Base-by-base conservation (phyloP, 2,113 vertebrate genomes). In the Anhinga rufa region DNA sequence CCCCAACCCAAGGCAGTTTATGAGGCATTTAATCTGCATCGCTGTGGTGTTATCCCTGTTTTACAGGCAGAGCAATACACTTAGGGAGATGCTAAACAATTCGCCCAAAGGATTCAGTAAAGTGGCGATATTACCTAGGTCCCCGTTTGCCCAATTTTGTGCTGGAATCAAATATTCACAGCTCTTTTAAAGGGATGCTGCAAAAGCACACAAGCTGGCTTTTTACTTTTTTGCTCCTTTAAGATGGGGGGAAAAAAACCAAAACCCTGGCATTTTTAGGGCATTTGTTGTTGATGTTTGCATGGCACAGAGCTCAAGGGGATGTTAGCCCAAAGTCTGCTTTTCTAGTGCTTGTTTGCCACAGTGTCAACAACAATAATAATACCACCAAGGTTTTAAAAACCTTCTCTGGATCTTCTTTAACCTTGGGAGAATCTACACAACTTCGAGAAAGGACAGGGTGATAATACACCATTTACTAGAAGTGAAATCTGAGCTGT, bases 241-340 rank as follows among this genome's bases (percentile, higher is more conserved):
- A 42, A 26, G 14, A 34, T 1, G 5, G 8, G 8, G 6, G 7
- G 7, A 12, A 38, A 4, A 28, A 60, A 60, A 32, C 17, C 44
- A 15, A 15, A 11, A 1, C 0, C 28, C 8, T 15, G 31, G 20
- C 4, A 4, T 38, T 88, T 84, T 71, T 5, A 19, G 42, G 52
- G n/a, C 8, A 8, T 8, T 38, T 70, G 9, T 6, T 34, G 68
- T 2, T n/a, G 31, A 5, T 0, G 28, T 51, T 17, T 76, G 68
- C 24, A 14, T 2, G 34, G 71, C 61, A 36, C 38, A 1, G 61
- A 88, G 51, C 24, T 80, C 71, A 44, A 4, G 0, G 1, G 29
- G 81, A 18, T 1, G 4, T 21, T 2, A 62, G 61, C 57, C 66
- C 76, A 22, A 57, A 76, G 25, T 40, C 2, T 17, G 34, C 24